Evolutionary conservation across 2,797 vertebrate species (phyloP).

Genomic region (Cuculus canorus): DNA sequence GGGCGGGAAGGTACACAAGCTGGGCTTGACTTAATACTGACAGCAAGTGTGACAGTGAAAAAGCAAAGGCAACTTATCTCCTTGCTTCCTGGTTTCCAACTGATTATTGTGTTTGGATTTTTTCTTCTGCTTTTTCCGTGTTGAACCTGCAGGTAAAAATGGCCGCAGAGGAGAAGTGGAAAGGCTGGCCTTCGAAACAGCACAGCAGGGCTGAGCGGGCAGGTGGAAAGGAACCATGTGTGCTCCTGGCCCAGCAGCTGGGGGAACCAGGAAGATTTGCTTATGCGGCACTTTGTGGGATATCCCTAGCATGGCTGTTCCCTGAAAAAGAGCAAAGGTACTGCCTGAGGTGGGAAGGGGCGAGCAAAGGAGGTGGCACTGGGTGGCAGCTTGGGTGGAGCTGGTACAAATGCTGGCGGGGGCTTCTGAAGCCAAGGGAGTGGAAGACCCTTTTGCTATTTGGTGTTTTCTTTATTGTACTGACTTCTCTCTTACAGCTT

Average conservation of each 20-base stretch:
- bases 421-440: background rate
- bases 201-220: background rate
- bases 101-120: background rate
- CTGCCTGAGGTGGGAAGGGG: fast-evolving
- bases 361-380: background rate
- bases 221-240: background rate
- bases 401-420: background rate
- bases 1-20: background rate
- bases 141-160: slow-evolving; percentile 47
- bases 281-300: slow-evolving; percentile 84
- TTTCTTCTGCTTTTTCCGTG: background rate
- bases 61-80: background rate
- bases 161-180: background rate
- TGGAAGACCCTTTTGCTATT: background rate
- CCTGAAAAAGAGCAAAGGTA: slow-evolving; percentile 87
- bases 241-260: slow-evolving; percentile 74
- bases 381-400: background rate
- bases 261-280: slow-evolving; percentile 87
- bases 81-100: background rate
- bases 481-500: background rate
- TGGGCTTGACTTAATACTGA: background rate
- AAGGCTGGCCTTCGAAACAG: background rate
- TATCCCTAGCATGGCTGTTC: slow-evolving; percentile 87
- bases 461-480: background rate
- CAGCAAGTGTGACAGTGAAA: background rate